These are phyloP conservation scores for Myiagra hebetior DNA, from an alignment of 2,113 vertebrate genomes.

Conservation along the genomic window DNA sequence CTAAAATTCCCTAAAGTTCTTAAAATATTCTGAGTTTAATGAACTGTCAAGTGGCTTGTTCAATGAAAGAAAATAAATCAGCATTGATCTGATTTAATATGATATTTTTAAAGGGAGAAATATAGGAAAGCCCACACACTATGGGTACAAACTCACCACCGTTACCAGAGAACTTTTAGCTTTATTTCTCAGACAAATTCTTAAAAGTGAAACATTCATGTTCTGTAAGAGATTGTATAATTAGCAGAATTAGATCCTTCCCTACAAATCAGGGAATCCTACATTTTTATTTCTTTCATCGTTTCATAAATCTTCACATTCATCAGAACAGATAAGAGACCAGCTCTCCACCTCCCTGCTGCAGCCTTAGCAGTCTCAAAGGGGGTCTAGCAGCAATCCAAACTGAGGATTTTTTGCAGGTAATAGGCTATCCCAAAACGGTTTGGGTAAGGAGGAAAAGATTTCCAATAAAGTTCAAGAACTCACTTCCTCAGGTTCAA, in stretches of 20 bases:
- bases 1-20: not conserved
- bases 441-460: not conserved
- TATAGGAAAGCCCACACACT: not conserved
- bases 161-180: not conserved
- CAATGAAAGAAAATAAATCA: not conserved
- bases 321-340: not conserved
- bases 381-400: not conserved
- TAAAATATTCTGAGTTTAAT: not conserved
- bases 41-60: not conserved
- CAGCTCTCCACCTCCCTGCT: not conserved
- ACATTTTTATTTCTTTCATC: not conserved
- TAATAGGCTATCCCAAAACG: not conserved
- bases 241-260: not conserved
- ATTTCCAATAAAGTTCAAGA: not conserved
- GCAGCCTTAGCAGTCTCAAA: not conserved
- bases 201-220: not conserved
- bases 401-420: fast-evolving
- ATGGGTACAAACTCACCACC: not conserved
- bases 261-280: not conserved
- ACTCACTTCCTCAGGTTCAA: not conserved
- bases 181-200: not conserved
- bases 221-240: not conserved
- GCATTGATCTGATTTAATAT: not conserved
- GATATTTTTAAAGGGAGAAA: not conserved
- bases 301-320: not conserved